A percentile compares a stretch with the other conserved stretches of the same genome.
Evolutionary conservation across 2,888 invertebrate species (phyloP).

Genomic region (Agriopis aurantiaria): DNA sequence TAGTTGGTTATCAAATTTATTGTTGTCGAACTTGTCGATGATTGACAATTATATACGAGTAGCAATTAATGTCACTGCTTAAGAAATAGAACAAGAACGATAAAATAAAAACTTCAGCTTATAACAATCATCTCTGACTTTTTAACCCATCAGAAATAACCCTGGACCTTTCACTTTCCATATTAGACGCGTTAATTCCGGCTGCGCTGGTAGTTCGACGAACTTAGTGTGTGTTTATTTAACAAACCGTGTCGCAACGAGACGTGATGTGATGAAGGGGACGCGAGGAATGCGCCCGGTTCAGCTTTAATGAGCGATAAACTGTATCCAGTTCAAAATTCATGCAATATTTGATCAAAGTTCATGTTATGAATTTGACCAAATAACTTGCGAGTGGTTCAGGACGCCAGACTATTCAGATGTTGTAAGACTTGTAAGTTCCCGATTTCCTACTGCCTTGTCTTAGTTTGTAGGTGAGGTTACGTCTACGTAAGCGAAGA

Average conservation of each 20-base stretch:
- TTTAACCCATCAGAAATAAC: conserved; percentile 16
- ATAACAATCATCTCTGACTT: conserved; percentile 7
- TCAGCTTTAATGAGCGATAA: conserved; percentile 71
- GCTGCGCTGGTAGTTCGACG: conserved; percentile 61
- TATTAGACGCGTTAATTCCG: conserved; percentile 67
- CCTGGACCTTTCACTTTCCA: conserved; percentile 70
- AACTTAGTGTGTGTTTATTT: conserved; percentile 66
- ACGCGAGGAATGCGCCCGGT: conserved; percentile 44
- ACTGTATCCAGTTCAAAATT: conserved; percentile 64
- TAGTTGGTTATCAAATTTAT: too few species aligned
- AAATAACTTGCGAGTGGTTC: background rate
- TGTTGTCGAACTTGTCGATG: too few species aligned
- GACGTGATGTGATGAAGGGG: conserved; percentile 38
- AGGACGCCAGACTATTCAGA: background rate
- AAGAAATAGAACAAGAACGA: too few species aligned
- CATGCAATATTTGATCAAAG: conserved; percentile 2
- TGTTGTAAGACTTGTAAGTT: background rate
- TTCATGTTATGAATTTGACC: background rate
- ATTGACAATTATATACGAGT: too few species aligned
- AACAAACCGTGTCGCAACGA: conserved; percentile 59
- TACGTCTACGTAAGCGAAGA: background rate
- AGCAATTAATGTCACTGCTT: too few species aligned
- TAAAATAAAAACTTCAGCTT: background rate
- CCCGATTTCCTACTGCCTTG: background rate
- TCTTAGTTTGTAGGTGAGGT: background rate